Percentiles rank a stretch among this genome's conserved stretches.
Evolutionary conservation across 2,113 vertebrate genomes (phyloP).

Genomic region (Cyprinodon brontotheroides): DNA sequence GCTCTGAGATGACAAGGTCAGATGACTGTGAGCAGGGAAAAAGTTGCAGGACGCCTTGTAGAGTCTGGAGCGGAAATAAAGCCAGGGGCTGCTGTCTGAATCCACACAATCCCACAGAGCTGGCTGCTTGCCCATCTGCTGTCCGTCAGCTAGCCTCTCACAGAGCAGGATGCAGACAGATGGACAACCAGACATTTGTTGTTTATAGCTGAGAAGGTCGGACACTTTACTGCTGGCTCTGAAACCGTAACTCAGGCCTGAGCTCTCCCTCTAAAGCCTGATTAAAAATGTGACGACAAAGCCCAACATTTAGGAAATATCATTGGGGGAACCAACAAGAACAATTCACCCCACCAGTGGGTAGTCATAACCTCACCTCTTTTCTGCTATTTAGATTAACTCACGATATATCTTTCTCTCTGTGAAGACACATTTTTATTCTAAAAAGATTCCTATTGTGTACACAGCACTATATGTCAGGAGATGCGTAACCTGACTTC

Average conservation of each 20-base stretch:
- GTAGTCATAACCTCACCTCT: conserved; percentile 37
- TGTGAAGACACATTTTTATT: not conserved
- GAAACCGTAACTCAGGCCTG: conserved; percentile 45
- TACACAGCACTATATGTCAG: not conserved
- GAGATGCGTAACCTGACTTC: too few species aligned
- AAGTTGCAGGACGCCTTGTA: conserved; percentile 54
- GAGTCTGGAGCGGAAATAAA: conserved; percentile 50
- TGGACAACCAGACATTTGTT: conserved; percentile 66
- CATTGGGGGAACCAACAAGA: conserved; percentile 3
- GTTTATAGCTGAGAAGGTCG: conserved; percentile 70
- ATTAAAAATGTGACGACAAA: conserved; percentile 41
- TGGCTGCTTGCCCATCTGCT: conserved; percentile 56
- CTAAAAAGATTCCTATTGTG: not conserved
- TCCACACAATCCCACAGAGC: conserved; percentile 46
- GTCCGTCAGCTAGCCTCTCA: conserved; percentile 67
- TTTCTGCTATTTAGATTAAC: conserved; percentile 11
- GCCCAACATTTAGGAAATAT: conserved; percentile 30
- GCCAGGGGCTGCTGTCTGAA: conserved; percentile 53
- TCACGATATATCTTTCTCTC: not conserved
- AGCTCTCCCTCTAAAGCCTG: conserved; percentile 18
- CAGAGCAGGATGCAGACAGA: conserved; percentile 75
- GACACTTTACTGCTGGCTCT: conserved; percentile 53
- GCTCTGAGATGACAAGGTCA: conserved; percentile 67
- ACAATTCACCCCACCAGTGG: conserved; percentile 29
- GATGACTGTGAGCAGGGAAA: conserved; percentile 41